Base-by-base conservation (phyloP, 2,797 vertebrate species). In the Oreortyx pictus region DNA sequence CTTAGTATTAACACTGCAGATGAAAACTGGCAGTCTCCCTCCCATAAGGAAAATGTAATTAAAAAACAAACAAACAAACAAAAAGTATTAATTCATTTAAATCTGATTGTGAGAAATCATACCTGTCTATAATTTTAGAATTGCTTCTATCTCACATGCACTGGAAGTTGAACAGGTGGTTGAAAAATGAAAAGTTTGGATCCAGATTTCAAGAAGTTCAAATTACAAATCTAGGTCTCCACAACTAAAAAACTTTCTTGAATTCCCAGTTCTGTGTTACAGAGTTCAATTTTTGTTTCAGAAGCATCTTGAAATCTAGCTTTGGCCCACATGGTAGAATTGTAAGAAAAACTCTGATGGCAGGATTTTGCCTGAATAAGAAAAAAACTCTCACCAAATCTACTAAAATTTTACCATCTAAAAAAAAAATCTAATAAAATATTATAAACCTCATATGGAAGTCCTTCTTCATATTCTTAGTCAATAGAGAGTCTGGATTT, bases 1-100 rank as follows among this genome's bases (percentile, higher is more conserved):
- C 87, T 95, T 94, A 92, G 24, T 52, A 80, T 78, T 92, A 95
- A 88, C 72, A 49, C 11, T 65, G 77, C 35, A 39, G 71, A 81
- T 72, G 54, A 89, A 86, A 95, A 71, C 11, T 82, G 70, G 16
- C 57, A 66, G n/a, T 76, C 41, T 77, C 29, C 43, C 43, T 78
- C 44, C 77, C 59, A 46, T 0, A 59, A 39, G 37, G 65, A 91
- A 92, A 92, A 94, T 27, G 31, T 56, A 84, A 88, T 73, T 93
- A 89, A 81, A 82, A 80, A 93, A 91, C 39, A 41, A 41, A 41
- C 39, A 14, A 41, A 41, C 39, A 41, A 41, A 41, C 39, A 41
- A 68, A 52, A 89, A 86, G 39, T 85, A 89, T 94, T 85, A 85
- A 92, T 88, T 65, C 8, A 56, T 62, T 86, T 76, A 68, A 89